phyloP scores from a whole-genome alignment of 2,113 vertebrate species.

The Takifugu bimaculatus region DNA sequence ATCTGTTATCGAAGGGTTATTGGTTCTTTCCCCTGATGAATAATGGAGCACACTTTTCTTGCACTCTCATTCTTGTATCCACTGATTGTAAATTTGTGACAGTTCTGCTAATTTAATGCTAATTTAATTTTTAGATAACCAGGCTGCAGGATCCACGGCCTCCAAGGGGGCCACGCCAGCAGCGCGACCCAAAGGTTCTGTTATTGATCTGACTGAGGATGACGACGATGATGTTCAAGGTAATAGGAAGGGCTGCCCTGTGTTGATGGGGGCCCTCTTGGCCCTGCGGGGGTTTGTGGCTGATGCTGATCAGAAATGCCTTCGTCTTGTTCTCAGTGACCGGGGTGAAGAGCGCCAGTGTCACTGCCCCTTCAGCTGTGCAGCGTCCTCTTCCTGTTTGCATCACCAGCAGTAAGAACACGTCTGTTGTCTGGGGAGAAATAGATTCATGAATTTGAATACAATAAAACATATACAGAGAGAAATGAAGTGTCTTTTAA shows the following conservation, averaged over 20 bases:
- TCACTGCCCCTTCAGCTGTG: conserved; percentile 34
- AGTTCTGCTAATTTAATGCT: too few relatives aligned
- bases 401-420: conserved; percentile 62
- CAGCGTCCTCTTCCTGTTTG: conserved; percentile 58
- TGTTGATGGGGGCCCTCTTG: background rate
- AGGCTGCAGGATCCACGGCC: conserved; percentile 54
- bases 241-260: conserved; percentile 26
- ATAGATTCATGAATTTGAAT: background rate
- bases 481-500: background rate
- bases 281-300: too few relatives aligned
- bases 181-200: conserved; percentile 70
- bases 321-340: conserved; percentile 62
- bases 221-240: conserved; percentile 80
- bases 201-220: conserved; percentile 80
- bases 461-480: background rate
- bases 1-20: too few relatives aligned
- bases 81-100: too few relatives aligned
- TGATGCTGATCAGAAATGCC: background rate
- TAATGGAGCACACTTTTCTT: too few relatives aligned
- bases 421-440: background rate
- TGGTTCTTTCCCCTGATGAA: too few relatives aligned
- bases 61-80: too few relatives aligned
- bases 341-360: conserved; percentile 67
- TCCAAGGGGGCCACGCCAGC: conserved; percentile 55
- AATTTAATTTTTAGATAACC: conserved; percentile 64